Evolutionary conservation across 2,888 invertebrate genomes (phyloP).

Genomic region (Melolontha melolontha): DNA sequence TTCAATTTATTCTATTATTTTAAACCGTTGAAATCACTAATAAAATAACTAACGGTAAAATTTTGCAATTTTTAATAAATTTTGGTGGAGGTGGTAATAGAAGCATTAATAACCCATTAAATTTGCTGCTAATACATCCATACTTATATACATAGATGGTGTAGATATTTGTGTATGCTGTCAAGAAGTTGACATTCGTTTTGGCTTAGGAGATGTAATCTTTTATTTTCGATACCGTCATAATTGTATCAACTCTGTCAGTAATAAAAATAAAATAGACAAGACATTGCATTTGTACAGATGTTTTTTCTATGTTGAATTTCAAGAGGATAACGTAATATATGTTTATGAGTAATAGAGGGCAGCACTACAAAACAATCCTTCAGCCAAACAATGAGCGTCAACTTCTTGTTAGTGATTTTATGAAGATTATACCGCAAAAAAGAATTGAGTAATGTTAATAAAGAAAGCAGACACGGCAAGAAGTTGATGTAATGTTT

Average conservation of each 20-base stretch:
- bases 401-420: constrained; percentile 79
- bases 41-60: not conserved
- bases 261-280: not conserved
- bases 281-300: constrained; percentile 10
- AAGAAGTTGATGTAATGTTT: constrained; percentile 93
- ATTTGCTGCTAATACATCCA: constrained; percentile 36
- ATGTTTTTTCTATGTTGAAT: constrained; percentile 10
- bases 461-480: constrained; percentile 65
- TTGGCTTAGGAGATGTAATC: constrained; percentile 84
- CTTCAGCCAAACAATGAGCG: constrained; percentile 83
- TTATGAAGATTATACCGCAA: constrained; percentile 1
- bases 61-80: constrained; percentile 5
- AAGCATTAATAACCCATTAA: constrained; percentile 5
- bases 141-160: not conserved
- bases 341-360: constrained; percentile 45
- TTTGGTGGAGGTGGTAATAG: constrained; percentile 14
- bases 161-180: constrained; percentile 61
- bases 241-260: too few species aligned
- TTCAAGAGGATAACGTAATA: constrained; percentile 49
- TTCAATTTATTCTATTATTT: not conserved
- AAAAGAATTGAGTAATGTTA: constrained; percentile 11
- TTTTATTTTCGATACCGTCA: constrained; percentile 55
- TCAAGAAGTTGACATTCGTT: constrained; percentile 97
- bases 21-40: constrained; percentile 2
- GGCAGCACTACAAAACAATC: constrained; percentile 54